Evolutionary conservation across 2,113 vertebrate genomes (phyloP).

Genomic region (Mus pahari): DNA sequence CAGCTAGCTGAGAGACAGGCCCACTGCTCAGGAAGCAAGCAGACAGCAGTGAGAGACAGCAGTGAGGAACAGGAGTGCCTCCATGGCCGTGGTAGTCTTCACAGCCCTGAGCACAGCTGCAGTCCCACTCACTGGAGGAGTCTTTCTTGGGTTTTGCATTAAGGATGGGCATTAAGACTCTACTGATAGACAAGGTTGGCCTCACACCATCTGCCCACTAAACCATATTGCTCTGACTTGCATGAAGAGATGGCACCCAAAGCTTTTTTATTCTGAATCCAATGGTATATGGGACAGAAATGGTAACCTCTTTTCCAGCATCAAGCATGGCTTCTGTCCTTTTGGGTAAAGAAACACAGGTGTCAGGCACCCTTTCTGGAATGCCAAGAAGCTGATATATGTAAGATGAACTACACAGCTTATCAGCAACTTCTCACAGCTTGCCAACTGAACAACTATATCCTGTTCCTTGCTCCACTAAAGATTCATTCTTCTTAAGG

Average conservation of each 20-base stretch:
- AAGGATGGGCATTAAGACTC: background rate
- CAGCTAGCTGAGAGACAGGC: background rate
- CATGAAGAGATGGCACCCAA: background rate
- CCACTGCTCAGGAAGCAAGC: background rate
- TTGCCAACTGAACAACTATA: background rate
- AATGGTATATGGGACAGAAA: background rate
- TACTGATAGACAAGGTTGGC: background rate
- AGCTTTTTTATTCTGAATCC: background rate
- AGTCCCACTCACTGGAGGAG: background rate
- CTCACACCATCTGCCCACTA: background rate
- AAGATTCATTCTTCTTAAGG: slow-evolving; percentile 26
- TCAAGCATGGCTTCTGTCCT: background rate
- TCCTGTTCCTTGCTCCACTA: background rate
- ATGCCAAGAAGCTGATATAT: background rate
- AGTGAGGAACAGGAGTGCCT: background rate
- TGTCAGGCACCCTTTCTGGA: background rate
- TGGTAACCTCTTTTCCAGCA: background rate
- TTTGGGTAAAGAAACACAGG: background rate
- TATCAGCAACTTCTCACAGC: background rate
- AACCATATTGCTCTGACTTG: background rate
- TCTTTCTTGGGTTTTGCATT: no score
- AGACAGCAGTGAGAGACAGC: background rate
- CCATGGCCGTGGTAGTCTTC: background rate
- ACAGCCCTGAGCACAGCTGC: fast-evolving
- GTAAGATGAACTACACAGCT: no score